phyloP scores from a whole-genome alignment of 2,888 invertebrate genomes.

The Drosophila buzzatii region DNA sequence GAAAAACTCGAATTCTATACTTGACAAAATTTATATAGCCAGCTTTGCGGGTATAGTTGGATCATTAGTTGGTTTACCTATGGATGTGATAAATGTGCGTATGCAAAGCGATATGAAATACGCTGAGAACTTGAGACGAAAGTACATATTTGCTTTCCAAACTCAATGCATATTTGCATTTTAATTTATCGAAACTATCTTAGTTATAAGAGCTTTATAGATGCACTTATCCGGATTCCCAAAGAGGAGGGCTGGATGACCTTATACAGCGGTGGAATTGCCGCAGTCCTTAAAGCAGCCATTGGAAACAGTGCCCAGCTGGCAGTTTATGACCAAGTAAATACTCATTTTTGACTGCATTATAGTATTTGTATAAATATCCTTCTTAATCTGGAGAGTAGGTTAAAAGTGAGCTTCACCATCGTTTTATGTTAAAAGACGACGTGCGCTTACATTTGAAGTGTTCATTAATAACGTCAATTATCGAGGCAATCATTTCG shows the following conservation, averaged over 20 bases:
- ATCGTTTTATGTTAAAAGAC: slow-evolving; percentile 28
- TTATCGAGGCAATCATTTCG: slow-evolving; percentile 40
- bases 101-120: slow-evolving; percentile 62
- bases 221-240: slow-evolving; percentile 46
- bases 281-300: slow-evolving; percentile 43
- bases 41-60: slow-evolving; percentile 39
- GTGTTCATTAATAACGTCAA: slow-evolving; percentile 42
- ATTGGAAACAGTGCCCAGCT: slow-evolving; percentile 52
- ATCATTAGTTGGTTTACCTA: slow-evolving; percentile 43
- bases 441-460: slow-evolving; percentile 37
- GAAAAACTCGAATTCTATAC: slow-evolving; percentile 8
- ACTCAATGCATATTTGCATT: neutral
- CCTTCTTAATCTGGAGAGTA: neutral
- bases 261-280: slow-evolving; percentile 42
- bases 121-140: slow-evolving; percentile 20
- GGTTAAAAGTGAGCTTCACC: slow-evolving; percentile 36
- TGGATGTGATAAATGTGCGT: slow-evolving; percentile 55
- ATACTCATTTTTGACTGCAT: neutral
- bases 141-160: slow-evolving; percentile 26
- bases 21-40: slow-evolving; percentile 38
- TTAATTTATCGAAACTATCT: neutral
- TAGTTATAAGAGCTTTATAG: slow-evolving; percentile 42
- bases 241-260: slow-evolving; percentile 48
- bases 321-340: slow-evolving; percentile 56
- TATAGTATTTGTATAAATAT: neutral